Evolutionary conservation across 1,140 invertebrate species (phyloP), one percentile per base, ranked within the genome.

Genomic region (Aphidius gifuensis): DNA sequence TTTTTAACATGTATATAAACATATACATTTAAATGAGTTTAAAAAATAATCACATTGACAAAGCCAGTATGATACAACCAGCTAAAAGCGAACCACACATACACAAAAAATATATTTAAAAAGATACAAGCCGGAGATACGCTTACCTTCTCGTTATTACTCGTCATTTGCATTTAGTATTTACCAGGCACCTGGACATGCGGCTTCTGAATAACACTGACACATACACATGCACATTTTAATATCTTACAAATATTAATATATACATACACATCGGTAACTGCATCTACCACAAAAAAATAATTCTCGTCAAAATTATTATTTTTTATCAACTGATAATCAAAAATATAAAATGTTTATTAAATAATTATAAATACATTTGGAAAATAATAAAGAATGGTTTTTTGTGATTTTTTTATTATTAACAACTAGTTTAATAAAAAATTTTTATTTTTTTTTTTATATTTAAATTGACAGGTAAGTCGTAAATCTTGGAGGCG

Each of bases 111-210:
- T 39, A 23, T 43, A 54, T 53, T 53, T 48, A 48, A 16, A 40
- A 54, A 66, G 65, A 66, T 66, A 66, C 61, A 62, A 66, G 47
- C 65, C 62, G 65, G 65, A 66, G 65, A 66, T 66, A 66, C 62
- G 65, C 62, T 66, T 60, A 56, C 62, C 62, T 66, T 62, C 65
- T 66, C 65, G 60, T 66, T 66, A 66, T 66, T 66, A 66, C 65
- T 66, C 62, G 57, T 67, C 58, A 64, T 67, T 64, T 67, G 62
- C 66, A 67, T 67, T 67, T 67, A 67, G 64, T 67, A 64, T 23
- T 61, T 64, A 42, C 48, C 59, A 39, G 61, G 54, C 53, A 63
- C 61, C 61, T 63, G 61, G 61, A 49, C 8, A 53, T 55, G 49
- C 43, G 39, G 32, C 38, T 49, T n/a, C 32, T 58, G 56, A 48